Conservation (phyloP, 2,797 vertebrate genomes). For the Pogoniulus pusillus region DNA sequence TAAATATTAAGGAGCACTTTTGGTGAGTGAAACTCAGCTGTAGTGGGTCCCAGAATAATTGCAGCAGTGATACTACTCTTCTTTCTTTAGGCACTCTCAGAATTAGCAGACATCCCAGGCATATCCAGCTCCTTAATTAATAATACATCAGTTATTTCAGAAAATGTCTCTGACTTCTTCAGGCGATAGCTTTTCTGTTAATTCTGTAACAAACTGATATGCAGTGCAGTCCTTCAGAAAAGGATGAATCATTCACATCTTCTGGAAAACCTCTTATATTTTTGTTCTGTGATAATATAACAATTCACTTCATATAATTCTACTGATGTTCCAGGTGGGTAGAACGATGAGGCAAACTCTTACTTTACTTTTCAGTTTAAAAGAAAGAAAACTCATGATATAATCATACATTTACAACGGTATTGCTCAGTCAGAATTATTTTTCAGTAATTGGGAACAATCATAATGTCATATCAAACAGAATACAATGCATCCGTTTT, state of each 20-base stretch:
- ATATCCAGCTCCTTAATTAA: constrained; percentile 21
- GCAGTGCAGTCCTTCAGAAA: background rate
- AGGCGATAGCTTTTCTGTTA: background rate
- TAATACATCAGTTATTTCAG: constrained; percentile 36
- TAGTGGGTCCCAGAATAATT: background rate
- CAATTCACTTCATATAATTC: background rate
- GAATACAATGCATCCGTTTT: background rate
- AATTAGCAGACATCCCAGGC: background rate
- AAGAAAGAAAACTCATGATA: background rate
- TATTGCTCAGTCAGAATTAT: background rate
- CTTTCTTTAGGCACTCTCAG: background rate
- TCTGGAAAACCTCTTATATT: background rate
- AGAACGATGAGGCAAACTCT: background rate
- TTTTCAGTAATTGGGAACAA: background rate
- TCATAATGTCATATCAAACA: background rate
- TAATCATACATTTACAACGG: background rate
- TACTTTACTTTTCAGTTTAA: background rate
- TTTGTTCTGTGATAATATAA: background rate
- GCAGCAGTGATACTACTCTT: background rate
- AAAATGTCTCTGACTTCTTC: constrained; percentile 26
- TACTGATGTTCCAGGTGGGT: background rate
- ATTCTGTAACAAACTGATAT: background rate
- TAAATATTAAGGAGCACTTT: background rate
- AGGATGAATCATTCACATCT: background rate
- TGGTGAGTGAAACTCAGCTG: background rate